Conservation (phyloP, 2,797 vertebrate genomes). For the Bucorvus abyssinicus region DNA sequence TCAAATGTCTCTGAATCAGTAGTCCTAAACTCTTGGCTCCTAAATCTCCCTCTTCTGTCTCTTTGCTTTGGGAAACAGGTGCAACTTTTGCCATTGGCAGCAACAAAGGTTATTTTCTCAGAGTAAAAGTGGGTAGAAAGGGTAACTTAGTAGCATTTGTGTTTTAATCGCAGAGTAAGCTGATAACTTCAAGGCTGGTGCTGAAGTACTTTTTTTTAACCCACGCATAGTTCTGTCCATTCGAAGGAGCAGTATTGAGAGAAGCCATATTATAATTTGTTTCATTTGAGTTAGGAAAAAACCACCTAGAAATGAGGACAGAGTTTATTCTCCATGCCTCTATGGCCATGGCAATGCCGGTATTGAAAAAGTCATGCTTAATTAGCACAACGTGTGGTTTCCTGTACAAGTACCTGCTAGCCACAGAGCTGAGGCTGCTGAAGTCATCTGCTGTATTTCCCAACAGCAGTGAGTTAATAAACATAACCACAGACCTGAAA, state of each 20-base stretch:
- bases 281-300: not conserved
- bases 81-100: not conserved
- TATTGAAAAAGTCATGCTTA: not conserved
- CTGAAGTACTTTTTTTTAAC: not conserved
- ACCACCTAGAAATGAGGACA: not conserved
- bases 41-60: not conserved
- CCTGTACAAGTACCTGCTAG: not conserved
- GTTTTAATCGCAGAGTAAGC: not conserved
- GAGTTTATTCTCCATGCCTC: not conserved
- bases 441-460: not conserved
- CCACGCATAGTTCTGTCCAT: not conserved
- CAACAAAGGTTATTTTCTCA: not conserved
- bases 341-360: not conserved
- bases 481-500: not conserved
- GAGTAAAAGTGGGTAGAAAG: not conserved
- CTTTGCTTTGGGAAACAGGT: not conserved
- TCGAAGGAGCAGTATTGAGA: not conserved
- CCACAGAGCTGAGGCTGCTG: not conserved
- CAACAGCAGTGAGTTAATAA: not conserved
- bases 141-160: not conserved
- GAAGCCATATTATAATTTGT: not conserved
- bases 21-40: not conserved
- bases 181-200: not conserved
- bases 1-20: not conserved
- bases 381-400: not conserved